These are phyloP conservation scores for Catalaphyllia jardinei DNA, from an alignment of 64 coral and sea anemone species.

Conservation along the genomic window DNA sequence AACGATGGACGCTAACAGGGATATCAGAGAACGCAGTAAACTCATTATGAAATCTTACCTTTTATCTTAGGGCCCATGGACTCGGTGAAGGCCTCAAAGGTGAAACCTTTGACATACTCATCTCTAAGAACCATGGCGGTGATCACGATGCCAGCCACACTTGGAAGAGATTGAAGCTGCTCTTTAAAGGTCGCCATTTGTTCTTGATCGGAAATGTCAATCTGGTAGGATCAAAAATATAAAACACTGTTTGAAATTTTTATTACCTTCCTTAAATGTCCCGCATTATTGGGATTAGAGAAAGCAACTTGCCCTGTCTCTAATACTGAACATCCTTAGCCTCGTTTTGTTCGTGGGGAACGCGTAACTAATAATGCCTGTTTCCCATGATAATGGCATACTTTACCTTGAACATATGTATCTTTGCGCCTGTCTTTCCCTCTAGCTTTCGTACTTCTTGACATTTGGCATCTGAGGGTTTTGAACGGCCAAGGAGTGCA, in stretches of 20 bases:
- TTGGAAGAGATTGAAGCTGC: slow-evolving; percentile 65
- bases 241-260: not conserved
- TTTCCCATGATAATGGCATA: not conserved
- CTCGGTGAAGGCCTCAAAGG: slow-evolving; percentile 37
- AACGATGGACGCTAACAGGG: not conserved
- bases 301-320: too few relatives aligned
- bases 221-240: not conserved
- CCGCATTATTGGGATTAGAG: too few relatives aligned
- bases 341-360: too few relatives aligned
- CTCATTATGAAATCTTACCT: slow-evolving; percentile 28
- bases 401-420: slow-evolving; percentile 34
- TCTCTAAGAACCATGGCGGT: slow-evolving; percentile 79
- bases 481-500: slow-evolving; percentile 46
- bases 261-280: not conserved
- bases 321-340: too few relatives aligned
- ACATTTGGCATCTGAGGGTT: slow-evolving; percentile 51
- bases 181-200: slow-evolving; percentile 23
- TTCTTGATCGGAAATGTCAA: slow-evolving; percentile 6
- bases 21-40: not conserved
- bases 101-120: slow-evolving; percentile 52
- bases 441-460: slow-evolving; percentile 45
- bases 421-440: slow-evolving; percentile 50
- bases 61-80: slow-evolving; percentile 66
- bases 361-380: too few relatives aligned
- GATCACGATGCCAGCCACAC: slow-evolving; percentile 71